These are phyloP conservation scores for Drosophila bocki DNA, from an alignment of 1,140 invertebrate genomes.

Conservation along the genomic window DNA sequence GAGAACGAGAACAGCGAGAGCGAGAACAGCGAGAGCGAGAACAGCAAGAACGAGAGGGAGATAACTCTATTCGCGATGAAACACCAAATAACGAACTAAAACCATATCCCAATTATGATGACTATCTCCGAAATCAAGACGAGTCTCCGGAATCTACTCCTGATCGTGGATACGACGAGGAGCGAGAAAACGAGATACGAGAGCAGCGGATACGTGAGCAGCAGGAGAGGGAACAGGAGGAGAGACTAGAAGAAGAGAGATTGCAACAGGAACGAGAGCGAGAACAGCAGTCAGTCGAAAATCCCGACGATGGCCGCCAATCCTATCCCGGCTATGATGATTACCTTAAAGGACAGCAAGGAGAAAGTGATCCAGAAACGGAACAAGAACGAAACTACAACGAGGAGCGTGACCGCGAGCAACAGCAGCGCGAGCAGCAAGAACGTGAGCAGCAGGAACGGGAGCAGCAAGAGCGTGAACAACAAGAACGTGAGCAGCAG, in stretches of 20 bases:
- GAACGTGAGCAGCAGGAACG: slow-evolving; percentile 19
- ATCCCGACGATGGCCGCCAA: neutral
- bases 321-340: slow-evolving; percentile 15
- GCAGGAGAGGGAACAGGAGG: slow-evolving; percentile 13
- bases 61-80: slow-evolving; percentile 1
- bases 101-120: slow-evolving; percentile 1
- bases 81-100: neutral
- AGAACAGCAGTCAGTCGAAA: slow-evolving; percentile 14
- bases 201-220: slow-evolving; percentile 10
- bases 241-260: slow-evolving; percentile 14
- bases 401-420: slow-evolving; percentile 23
- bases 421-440: neutral
- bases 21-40: slow-evolving; percentile 26
- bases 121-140: neutral
- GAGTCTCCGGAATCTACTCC: neutral
- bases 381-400: slow-evolving; percentile 11
- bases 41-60: slow-evolving; percentile 23
- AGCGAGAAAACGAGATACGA: slow-evolving; percentile 4
- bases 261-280: slow-evolving; percentile 35
- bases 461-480: slow-evolving; percentile 17
- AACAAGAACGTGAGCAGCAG: too few relatives aligned
- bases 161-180: slow-evolving; percentile 1
- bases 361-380: neutral
- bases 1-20: slow-evolving; percentile 19
- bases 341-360: slow-evolving; percentile 6